These are phyloP conservation scores for Peromyscus eremicus DNA, from an alignment of 2,797 vertebrate species.

Conservation along the genomic window DNA sequence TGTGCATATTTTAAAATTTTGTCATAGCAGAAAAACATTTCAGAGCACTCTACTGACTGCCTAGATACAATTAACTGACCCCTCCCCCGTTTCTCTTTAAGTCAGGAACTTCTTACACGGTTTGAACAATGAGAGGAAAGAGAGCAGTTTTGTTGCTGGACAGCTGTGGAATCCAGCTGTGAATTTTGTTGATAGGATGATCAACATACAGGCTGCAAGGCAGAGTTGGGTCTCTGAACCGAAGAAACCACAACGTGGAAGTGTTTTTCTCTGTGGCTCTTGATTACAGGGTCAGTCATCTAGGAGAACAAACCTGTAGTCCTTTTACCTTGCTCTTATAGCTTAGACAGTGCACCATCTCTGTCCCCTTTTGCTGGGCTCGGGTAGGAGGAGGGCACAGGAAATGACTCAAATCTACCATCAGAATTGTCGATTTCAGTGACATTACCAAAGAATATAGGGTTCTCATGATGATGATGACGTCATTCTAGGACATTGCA, in stretches of 20 bases:
- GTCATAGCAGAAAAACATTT: constrained; percentile 24
- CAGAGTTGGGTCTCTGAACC: not conserved
- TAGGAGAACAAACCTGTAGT: not conserved
- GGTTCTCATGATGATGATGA: not conserved
- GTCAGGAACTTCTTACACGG: not conserved
- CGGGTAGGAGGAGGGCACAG: not conserved
- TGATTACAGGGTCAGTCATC: not conserved
- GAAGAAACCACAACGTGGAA: not conserved
- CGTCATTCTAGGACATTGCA: not conserved
- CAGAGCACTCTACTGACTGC: not conserved
- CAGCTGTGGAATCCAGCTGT: not conserved
- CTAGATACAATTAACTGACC: not conserved
- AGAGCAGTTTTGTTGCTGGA: not conserved
- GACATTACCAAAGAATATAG: not conserved
- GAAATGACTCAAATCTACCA: not conserved
- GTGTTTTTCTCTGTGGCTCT: not conserved
- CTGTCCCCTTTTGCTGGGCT: not conserved
- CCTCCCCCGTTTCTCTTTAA: not conserved
- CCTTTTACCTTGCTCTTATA: not conserved
- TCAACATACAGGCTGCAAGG: not conserved
- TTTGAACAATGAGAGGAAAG: not conserved
- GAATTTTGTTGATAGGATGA: not conserved
- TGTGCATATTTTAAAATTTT: constrained; percentile 66
- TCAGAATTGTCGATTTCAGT: not conserved
- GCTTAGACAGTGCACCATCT: not conserved